Conservation (phyloP, 2,888 invertebrate genomes). For the Strigamia maritima region DNA sequence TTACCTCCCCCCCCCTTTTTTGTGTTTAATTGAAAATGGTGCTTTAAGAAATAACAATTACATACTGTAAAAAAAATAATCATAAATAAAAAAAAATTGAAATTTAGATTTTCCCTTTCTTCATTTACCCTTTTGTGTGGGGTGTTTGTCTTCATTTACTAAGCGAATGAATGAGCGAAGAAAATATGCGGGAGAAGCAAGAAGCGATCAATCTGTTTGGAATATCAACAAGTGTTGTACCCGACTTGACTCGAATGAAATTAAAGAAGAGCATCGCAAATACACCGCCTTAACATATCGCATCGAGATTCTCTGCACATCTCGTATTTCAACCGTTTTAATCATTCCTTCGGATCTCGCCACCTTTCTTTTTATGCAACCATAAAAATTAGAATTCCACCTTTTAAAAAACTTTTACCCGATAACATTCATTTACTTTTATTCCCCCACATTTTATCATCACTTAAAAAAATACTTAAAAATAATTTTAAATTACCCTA, state of each 20-base stretch:
- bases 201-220: slow-evolving; percentile 21
- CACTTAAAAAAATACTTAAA: neutral
- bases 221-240: slow-evolving; percentile 24
- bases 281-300: neutral
- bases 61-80: neutral
- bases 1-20: neutral
- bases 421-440: slow-evolving; percentile 11
- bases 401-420: neutral
- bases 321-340: neutral
- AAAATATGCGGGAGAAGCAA: slow-evolving; percentile 2
- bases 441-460: neutral
- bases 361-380: neutral
- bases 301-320: neutral
- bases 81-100: neutral
- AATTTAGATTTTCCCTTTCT: neutral
- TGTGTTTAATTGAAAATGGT: neutral
- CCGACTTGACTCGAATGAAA: slow-evolving; percentile 7
- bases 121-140: neutral
- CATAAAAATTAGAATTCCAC: neutral
- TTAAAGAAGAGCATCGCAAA: slow-evolving; percentile 16
- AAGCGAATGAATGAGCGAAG: neutral
- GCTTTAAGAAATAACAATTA: neutral
- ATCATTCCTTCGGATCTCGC: neutral
- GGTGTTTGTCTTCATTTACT: neutral
- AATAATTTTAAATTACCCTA: slow-evolving; percentile 9